These are phyloP conservation scores for Coreius guichenoti DNA, from an alignment of 2,797 vertebrate genomes.

Conservation along the genomic window DNA sequence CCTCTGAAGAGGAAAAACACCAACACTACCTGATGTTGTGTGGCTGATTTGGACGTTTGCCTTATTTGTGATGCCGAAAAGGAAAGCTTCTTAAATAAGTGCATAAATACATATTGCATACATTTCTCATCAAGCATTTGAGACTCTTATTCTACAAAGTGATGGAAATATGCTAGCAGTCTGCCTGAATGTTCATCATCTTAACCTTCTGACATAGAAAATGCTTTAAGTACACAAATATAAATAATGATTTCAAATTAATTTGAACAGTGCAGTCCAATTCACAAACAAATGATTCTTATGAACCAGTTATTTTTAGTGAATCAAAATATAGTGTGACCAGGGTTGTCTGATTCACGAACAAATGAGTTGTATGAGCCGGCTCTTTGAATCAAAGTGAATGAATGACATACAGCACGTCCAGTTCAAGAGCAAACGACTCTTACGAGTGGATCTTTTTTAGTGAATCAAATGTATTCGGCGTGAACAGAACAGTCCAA, in stretches of 20 bases:
- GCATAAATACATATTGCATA: neutral
- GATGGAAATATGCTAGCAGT: neutral
- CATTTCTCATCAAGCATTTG: neutral
- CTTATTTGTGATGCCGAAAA: neutral
- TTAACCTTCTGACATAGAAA: neutral
- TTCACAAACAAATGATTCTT: neutral
- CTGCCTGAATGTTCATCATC: neutral
- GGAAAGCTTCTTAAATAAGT: conserved; percentile 20
- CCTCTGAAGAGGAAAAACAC: conserved; percentile 18
- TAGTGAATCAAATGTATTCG: neutral
- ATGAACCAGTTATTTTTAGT: neutral
- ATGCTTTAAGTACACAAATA: neutral
- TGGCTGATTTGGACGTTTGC: conserved; percentile 8
- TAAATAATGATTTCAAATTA: neutral
- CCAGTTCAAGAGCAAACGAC: neutral
- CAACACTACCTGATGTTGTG: neutral
- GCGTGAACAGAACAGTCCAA: neutral
- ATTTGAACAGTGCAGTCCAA: neutral
- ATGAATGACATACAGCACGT: neutral
- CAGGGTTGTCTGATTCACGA: too few relatives aligned
- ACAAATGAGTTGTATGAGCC: neutral
- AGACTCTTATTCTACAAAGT: neutral
- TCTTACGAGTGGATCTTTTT: neutral
- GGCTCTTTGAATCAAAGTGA: neutral
- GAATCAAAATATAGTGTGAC: neutral